phyloP scores from a whole-genome alignment of 2,888 invertebrate genomes.

The Drosophila lacicola region DNA sequence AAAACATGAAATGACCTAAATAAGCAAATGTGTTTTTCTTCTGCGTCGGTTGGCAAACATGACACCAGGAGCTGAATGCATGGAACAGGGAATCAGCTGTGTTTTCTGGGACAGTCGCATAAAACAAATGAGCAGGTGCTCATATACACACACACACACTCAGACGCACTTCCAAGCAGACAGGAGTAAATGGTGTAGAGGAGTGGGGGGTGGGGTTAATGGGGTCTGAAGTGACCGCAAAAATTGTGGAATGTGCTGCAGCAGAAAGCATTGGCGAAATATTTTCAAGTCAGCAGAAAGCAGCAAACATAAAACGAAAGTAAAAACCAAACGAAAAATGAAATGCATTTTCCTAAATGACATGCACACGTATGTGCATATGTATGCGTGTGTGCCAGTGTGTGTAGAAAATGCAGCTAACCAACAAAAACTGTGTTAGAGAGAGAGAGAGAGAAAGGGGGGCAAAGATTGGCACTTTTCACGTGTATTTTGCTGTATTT shows the following conservation, averaged over 20 bases:
- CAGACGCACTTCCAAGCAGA: constrained; percentile 16
- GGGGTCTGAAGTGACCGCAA: constrained; percentile 16
- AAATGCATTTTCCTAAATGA: constrained; percentile 35
- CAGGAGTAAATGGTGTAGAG: neutral
- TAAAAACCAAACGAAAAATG: constrained; percentile 38
- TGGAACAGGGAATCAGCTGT: constrained; percentile 31
- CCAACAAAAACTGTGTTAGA: constrained; percentile 3
- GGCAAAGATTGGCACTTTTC: neutral
- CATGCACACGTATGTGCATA: constrained; percentile 3
- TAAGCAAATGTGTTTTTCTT: constrained; percentile 26
- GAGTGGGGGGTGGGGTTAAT: neutral
- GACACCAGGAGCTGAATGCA: constrained; percentile 1
- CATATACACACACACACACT: constrained; percentile 13
- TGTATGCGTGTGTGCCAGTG: neutral
- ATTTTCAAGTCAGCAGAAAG: constrained; percentile 26
- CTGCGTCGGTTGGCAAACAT: constrained; percentile 11
- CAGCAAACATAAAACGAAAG: constrained; percentile 36
- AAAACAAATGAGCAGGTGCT: constrained; percentile 39
- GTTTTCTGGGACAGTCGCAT: constrained; percentile 38
- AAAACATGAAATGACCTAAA: constrained; percentile 27
- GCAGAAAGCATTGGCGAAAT: constrained; percentile 32
- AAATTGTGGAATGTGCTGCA: constrained; percentile 33
- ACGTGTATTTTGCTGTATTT: constrained; percentile 7
- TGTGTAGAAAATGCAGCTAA: constrained; percentile 3
- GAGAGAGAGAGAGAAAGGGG: neutral